phyloP scores from a whole-genome alignment of 2,888 invertebrate genomes.

The Drosophila prolongata region DNA sequence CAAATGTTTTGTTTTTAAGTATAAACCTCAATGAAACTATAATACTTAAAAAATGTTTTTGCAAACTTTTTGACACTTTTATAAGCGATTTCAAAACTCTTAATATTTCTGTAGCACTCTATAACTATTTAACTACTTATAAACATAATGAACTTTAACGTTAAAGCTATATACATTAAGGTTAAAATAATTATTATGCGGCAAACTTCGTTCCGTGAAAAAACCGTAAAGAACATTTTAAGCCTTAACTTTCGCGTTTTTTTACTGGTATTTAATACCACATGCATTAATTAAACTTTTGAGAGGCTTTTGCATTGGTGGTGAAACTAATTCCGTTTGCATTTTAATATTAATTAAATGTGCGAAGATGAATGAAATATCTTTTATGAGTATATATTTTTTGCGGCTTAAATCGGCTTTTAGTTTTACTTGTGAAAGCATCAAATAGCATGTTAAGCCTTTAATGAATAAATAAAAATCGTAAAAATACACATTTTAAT shows the following conservation, averaged over 20 bases:
- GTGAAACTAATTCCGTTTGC: constrained; percentile 18
- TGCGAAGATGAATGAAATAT: constrained; percentile 15
- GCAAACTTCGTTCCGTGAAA: neutral
- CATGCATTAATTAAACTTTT: constrained; percentile 32
- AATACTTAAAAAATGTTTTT: no score
- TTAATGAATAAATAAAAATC: neutral
- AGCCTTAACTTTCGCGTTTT: neutral
- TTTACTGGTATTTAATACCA: constrained; percentile 12
- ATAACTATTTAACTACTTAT: no score
- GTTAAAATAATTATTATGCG: neutral
- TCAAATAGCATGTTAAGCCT: neutral
- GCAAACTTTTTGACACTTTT: no score
- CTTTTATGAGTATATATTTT: neutral
- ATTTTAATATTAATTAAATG: constrained; percentile 23
- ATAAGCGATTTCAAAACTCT: no score
- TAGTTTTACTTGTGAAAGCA: neutral
- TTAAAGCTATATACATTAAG: neutral
- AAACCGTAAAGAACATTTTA: neutral
- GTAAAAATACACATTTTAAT: no score
- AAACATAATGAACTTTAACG: no score
- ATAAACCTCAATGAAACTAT: no score
- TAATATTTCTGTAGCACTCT: no score
- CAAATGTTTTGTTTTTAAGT: no score
- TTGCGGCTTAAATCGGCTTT: constrained; percentile 12
- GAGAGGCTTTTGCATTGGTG: neutral